Evolutionary conservation across 2,113 vertebrate genomes (phyloP).

Genomic region (Aramus guarauna): DNA sequence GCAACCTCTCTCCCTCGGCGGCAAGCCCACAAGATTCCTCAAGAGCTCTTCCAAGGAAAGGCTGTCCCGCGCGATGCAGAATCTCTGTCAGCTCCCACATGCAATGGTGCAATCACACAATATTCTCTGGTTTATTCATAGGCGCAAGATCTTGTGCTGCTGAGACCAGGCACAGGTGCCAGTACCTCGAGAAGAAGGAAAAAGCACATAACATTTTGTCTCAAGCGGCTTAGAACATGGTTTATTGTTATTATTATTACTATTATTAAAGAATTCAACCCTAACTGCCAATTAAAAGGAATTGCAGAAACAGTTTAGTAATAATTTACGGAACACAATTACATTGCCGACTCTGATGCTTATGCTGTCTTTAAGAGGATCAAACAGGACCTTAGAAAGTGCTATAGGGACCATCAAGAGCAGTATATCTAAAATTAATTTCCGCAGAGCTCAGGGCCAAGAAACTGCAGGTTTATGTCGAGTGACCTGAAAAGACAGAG

Average conservation of each 20-base stretch:
- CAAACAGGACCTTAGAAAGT: neutral
- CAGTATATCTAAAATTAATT: neutral
- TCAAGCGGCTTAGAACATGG: neutral
- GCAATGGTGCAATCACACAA: neutral
- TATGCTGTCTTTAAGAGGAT: neutral
- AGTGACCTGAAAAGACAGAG: neutral
- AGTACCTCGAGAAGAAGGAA: neutral
- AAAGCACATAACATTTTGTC: neutral
- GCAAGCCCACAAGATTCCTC: neutral
- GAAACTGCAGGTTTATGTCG: neutral
- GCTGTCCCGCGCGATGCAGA: neutral
- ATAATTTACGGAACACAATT: constrained; percentile 14
- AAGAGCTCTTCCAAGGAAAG: neutral
- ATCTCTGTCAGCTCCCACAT: neutral
- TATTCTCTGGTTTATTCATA: neutral
- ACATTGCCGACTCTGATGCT: neutral
- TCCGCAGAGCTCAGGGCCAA: neutral
- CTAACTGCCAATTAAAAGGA: neutral
- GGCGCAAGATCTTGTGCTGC: neutral
- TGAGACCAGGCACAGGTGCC: neutral
- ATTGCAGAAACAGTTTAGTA: neutral
- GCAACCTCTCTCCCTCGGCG: neutral
- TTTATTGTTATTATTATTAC: neutral
- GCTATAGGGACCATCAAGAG: neutral
- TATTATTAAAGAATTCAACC: neutral